Evolutionary conservation across 2,888 invertebrate genomes (phyloP).

Genomic region (Plagodis pulveraria): DNA sequence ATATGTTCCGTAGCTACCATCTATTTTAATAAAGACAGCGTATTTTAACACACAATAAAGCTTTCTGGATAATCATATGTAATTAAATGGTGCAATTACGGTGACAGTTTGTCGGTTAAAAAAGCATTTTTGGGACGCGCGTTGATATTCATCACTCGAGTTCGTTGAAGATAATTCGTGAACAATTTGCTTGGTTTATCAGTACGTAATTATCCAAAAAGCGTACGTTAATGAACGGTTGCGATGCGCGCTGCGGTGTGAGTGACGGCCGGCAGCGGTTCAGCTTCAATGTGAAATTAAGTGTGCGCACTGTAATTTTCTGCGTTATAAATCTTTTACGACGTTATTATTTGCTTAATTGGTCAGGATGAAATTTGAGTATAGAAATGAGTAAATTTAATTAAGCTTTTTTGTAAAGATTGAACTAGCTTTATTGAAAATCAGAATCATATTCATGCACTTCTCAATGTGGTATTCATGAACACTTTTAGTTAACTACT

Average conservation of each 20-base stretch:
- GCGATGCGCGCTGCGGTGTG: slow-evolving; percentile 51
- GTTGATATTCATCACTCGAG: slow-evolving; percentile 72
- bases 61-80: slow-evolving; percentile 53
- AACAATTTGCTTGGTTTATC: slow-evolving; percentile 83
- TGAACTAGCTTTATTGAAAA: neutral
- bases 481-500: no score
- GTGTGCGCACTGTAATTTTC: slow-evolving; percentile 14
- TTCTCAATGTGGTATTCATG: no score
- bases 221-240: slow-evolving; percentile 78
- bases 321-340: slow-evolving; percentile 21
- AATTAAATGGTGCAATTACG: slow-evolving; percentile 59
- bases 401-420: neutral
- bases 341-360: slow-evolving; percentile 18
- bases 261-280: slow-evolving; percentile 48
- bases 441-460: neutral
- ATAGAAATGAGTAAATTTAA: neutral
- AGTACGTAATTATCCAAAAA: slow-evolving; percentile 81
- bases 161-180: slow-evolving; percentile 70
- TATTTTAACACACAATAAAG: slow-evolving; percentile 58
- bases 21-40: slow-evolving; percentile 40
- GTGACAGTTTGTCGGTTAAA: slow-evolving; percentile 58
- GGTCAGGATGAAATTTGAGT: slow-evolving; percentile 7
- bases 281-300: slow-evolving; percentile 8
- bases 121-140: slow-evolving; percentile 57
- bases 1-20: slow-evolving; percentile 10